Conservation (phyloP, 1,140 invertebrate species). For the Stegodyphus dumicola region DNA sequence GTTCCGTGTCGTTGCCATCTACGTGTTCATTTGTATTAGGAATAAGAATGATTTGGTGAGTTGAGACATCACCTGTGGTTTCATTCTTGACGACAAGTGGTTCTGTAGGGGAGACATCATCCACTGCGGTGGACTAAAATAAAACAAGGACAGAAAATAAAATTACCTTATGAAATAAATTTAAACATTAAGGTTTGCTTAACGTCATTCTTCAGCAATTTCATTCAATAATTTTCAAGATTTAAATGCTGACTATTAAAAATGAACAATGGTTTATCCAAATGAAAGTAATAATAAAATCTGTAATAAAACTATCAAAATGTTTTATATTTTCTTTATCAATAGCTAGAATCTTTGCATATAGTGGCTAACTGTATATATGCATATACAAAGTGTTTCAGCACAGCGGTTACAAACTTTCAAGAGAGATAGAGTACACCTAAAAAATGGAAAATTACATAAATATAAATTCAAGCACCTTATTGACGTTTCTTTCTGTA, state of each 20-base stretch:
- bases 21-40: not conserved
- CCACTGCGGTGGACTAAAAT: conserved; percentile 8
- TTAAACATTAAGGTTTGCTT: not conserved
- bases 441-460: no score
- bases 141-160: not conserved
- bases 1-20: not conserved
- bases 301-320: no score
- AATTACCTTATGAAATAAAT: not conserved
- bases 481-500: no score
- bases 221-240: not conserved
- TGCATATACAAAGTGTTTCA: no score
- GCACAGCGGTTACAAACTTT: no score
- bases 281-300: no score
- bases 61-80: conserved; percentile 27
- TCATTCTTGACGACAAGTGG: conserved; percentile 33
- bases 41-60: conserved; percentile 37
- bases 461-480: no score
- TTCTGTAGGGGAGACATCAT: conserved; percentile 14
- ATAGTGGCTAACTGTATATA: no score
- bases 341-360: no score
- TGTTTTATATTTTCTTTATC: no score
- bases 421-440: no score
- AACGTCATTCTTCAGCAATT: not conserved
- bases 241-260: not conserved
- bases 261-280: no score